Evolutionary conservation across 64 coral and sea anemone species (phyloP), one percentile per base, ranked within the genome.

Genomic region (Montipora capricornis): DNA sequence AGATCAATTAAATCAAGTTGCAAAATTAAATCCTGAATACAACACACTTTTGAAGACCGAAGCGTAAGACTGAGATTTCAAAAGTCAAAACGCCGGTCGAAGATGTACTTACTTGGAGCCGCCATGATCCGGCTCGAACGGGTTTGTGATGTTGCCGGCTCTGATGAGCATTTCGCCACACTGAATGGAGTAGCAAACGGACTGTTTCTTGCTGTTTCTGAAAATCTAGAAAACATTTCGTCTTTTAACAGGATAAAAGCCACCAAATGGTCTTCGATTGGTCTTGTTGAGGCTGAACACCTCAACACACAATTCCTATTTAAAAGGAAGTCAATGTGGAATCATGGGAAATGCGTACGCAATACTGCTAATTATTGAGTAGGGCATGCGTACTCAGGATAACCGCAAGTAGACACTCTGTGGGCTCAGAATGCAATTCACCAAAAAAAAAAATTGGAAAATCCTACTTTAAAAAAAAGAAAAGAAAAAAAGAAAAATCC

Each of bases 211-310:
- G 98, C 95, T 78, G 93, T 90, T 83, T 99, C 88, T 19, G 82
- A 88, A 87, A 94, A 96, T 37, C 89, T 96, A 17, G 98, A 99
- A 81, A 96, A 96, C 98, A 99, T 99, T 58, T 91, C 69, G 29
- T 55, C 70, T 96, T 89, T 22, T 68, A 6, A 15, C 7, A 2
- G 15, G 20, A 51, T 58, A 45, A 55, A 68, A 64, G 26, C 5
- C 73, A 83, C 47, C 67, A 90, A 78, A 20, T 53, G 15, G 29
- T 51, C 17, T 11, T 17, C 37, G 16, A 47, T 15, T 64, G 15
- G 19, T 2, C 24, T 19, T 20, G 17, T 66, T 77, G 80, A 89
- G 68, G 73, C 66, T 20, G 49, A 50, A 90, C 68, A 61, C 88
- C 89, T 82, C 50, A 71, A 71, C 37, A 24, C 61, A 7, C 49